Evolutionary conservation across 1,140 invertebrate genomes (phyloP), one percentile per base, ranked within the genome.

Genomic region (Oedothorax gibbosus): DNA sequence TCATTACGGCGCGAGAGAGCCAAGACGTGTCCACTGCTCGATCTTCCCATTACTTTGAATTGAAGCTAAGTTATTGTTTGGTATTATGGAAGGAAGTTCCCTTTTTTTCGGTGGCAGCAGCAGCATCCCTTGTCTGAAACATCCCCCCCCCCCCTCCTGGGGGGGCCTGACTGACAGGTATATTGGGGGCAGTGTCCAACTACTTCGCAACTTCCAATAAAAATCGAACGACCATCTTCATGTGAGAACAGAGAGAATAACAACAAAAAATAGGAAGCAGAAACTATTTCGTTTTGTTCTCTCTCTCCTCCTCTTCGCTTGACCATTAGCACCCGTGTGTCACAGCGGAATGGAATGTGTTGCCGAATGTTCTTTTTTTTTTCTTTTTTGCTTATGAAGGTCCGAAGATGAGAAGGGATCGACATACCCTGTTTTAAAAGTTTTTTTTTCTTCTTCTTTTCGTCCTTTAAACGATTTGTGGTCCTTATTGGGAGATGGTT

Each of bases 41-140:
- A 84, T 84, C 81, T 84, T 84, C 81, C 81, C 81, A 84, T 84
- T 84, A 84, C 81, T 84, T 84, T 84, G 81, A 84, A 84, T 84
- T 84, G 81, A 84, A 84, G 81, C 71, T 84, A 84, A 84, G 81
- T 84, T 84, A 84, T 84, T 84, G 81, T 84, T 84, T 84, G 81
- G 81, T 84, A 84, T 84, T 84, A 84, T 84, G 81, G 81, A 35
- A 35, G 35, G 35, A 84, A 84, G 60, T 76, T 65, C 62, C 68
- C 68, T 66, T 77, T 62, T 64, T 35, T 71, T 49, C 49, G 35
- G 35, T 11, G 12, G 8, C 51, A 14, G 8, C 21, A 53, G 15
- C 49, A 35, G 64, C 65, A 68, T 78, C 75, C 60, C 75, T 65
- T 64, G 75, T 65, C 77, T 79, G n/a, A 49, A 71, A 60, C 78